These are phyloP conservation scores for Echinometra lucunter DNA, from an alignment of 53 echinoderm and acorn worm species.

Conservation along the genomic window DNA sequence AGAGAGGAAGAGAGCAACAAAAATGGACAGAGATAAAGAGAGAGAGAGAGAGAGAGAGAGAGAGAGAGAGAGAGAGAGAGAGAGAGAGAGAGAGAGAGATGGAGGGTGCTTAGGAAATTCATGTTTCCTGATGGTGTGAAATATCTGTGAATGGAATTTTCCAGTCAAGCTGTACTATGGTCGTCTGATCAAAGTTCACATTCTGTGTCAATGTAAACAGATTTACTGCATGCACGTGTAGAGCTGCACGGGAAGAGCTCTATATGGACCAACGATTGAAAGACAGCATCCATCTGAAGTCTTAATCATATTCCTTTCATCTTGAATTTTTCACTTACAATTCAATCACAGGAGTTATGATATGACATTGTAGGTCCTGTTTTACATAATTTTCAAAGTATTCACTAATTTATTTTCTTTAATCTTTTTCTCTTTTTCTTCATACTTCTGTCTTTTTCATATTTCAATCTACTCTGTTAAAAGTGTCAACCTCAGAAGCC, in stretches of 20 bases:
- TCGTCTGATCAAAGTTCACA: background rate
- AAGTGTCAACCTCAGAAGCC: no score
- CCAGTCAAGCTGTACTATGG: conserved; percentile 5
- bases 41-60: background rate
- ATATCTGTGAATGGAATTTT: conserved; percentile 43
- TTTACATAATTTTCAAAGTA: no score
- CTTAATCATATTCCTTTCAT: no score
- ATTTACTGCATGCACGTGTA: conserved; percentile 17
- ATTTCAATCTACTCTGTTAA: no score
- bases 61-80: background rate
- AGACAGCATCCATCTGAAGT: no score
- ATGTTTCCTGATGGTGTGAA: background rate
- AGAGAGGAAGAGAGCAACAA: background rate
- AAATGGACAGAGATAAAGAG: background rate
- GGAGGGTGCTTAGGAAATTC: background rate
- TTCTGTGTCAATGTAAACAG: background rate
- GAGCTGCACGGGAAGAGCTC: background rate
- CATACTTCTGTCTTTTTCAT: no score
- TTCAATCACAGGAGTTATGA: no score
- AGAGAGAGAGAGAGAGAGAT: background rate
- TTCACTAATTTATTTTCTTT: no score
- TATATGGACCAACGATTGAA: no score
- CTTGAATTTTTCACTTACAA: no score
- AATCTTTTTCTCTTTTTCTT: no score
- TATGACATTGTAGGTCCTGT: no score